A percentile compares a stretch with the other conserved stretches of the same genome.
phyloP scores from a whole-genome alignment of 2,113 vertebrate genomes.

The Empidonax alnorum region DNA sequence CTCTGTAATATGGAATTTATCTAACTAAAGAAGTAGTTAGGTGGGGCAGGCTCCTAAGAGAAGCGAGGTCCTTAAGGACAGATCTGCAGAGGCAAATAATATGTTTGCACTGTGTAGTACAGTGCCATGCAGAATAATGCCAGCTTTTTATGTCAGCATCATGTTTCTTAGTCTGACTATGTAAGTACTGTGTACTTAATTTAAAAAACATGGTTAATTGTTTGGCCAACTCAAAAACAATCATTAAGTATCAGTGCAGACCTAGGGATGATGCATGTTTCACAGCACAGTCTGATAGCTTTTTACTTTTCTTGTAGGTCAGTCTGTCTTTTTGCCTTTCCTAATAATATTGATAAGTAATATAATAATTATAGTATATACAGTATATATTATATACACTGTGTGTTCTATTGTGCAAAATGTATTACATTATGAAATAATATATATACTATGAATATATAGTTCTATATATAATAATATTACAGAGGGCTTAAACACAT shows the following conservation, averaged over 20 bases:
- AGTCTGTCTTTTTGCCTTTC: background rate
- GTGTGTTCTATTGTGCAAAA: background rate
- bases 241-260: background rate
- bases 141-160: background rate
- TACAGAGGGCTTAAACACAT: background rate
- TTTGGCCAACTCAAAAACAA: background rate
- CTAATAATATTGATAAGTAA: background rate
- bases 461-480: background rate
- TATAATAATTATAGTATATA: background rate
- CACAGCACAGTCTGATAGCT: background rate
- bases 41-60: background rate
- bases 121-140: background rate
- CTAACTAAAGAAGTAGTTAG: background rate
- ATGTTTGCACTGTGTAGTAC: fast-evolving
- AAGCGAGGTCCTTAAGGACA: fast-evolving
- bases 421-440: background rate
- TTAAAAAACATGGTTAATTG: background rate
- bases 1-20: background rate
- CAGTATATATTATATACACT: background rate
- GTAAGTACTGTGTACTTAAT: background rate
- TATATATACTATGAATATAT: background rate
- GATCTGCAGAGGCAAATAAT: background rate
- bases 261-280: background rate
- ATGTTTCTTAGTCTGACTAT: background rate
- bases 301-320: background rate